Evolutionary conservation across 30 jellyfish, hydroid and myxozoan species (phyloP).

Genomic region (Aurelia coerulea): DNA sequence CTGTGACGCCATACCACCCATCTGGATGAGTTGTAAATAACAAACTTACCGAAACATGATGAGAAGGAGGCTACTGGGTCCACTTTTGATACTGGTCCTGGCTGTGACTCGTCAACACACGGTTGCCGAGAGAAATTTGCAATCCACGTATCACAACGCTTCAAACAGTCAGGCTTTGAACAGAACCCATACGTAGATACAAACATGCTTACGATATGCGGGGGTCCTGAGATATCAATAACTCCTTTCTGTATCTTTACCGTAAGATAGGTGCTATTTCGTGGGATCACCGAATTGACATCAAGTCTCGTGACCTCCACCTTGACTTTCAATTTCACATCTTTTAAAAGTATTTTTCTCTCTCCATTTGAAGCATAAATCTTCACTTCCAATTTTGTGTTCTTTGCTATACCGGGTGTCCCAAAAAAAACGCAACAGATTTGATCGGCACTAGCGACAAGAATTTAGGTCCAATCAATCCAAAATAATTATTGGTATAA

Average conservation of each 20-base stretch:
- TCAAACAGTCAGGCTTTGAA: constrained; percentile 3
- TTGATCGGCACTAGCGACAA: too few species aligned
- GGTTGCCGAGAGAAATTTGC: background rate
- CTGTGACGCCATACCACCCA: too few species aligned
- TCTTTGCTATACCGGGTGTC: background rate
- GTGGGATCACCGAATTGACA: constrained; percentile 11
- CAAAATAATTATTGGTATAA: too few species aligned
- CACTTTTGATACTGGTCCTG: background rate
- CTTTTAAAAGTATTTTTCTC: background rate
- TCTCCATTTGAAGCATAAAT: background rate
- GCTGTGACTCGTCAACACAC: too few species aligned
- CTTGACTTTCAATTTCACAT: background rate
- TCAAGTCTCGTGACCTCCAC: background rate
- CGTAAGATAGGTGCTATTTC: background rate
- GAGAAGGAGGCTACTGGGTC: constrained; percentile 15
- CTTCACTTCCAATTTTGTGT: background rate
- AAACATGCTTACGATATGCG: background rate
- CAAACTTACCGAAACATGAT: constrained; percentile 46
- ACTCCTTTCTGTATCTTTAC: background rate
- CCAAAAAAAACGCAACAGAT: too few species aligned
- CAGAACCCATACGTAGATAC: constrained; percentile 34
- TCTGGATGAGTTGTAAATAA: too few species aligned
- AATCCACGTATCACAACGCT: constrained; percentile 10
- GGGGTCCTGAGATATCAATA: background rate
- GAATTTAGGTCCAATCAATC: too few species aligned